A percentile compares a stretch with the other conserved stretches of the same genome.
Evolutionary conservation across 2,797 vertebrate genomes (phyloP).

Genomic region (Neostethus bicornis): DNA sequence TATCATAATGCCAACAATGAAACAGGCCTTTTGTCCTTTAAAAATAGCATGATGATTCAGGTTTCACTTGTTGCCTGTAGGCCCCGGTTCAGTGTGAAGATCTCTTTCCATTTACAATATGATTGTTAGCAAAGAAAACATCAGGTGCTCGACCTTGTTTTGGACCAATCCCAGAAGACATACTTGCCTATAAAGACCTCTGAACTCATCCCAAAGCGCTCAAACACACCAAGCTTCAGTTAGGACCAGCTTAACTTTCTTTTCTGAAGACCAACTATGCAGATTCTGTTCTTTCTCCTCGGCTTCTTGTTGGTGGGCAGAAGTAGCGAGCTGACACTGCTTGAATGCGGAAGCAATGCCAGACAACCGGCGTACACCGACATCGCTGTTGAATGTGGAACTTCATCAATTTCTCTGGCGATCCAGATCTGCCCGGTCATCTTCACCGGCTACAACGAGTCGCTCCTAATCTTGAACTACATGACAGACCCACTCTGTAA

Average conservation of each 20-base stretch:
- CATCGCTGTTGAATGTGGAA: constrained; percentile 77
- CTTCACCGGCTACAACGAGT: constrained; percentile 81
- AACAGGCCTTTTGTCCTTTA: constrained; percentile 56
- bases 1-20: constrained; percentile 69
- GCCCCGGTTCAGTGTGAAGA: constrained; percentile 42
- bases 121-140: constrained; percentile 51
- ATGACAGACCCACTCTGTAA: constrained; percentile 42
- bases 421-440: constrained; percentile 75
- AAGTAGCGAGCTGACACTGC: constrained; percentile 53
- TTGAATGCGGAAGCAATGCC: constrained; percentile 49
- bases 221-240: constrained; percentile 28
- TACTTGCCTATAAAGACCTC: constrained; percentile 70
- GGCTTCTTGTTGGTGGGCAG: constrained; percentile 50
- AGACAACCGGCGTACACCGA: constrained; percentile 70
- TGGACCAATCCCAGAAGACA: constrained; percentile 64
- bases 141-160: constrained; percentile 72
- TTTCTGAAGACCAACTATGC: constrained; percentile 59
- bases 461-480: constrained; percentile 75
- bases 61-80: constrained; percentile 69
- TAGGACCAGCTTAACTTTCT: constrained; percentile 43
- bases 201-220: constrained; percentile 17
- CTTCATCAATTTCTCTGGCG: constrained; percentile 68
- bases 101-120: constrained; percentile 59
- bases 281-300: constrained; percentile 61
- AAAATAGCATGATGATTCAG: constrained; percentile 53